Conservation (phyloP, 2,888 invertebrate genomes). For the Pecten maximus region DNA sequence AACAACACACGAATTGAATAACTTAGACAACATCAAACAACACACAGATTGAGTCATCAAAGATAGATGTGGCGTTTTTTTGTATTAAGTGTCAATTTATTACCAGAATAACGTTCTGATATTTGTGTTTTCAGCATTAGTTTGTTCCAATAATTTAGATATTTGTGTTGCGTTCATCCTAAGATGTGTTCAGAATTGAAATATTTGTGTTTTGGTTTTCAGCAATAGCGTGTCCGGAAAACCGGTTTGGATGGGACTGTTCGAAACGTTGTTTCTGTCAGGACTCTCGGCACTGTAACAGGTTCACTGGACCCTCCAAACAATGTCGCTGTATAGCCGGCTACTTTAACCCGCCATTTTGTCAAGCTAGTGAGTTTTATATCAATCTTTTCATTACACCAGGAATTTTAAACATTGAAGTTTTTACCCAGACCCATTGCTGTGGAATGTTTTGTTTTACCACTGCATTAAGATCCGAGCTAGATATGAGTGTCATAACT, state of each 20-base stretch:
- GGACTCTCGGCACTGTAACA: slow-evolving; percentile 70
- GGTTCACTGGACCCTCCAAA: slow-evolving; percentile 73
- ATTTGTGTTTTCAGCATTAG: neutral
- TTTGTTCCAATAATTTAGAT: neutral
- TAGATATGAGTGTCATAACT: too few relatives aligned
- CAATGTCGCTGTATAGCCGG: slow-evolving; percentile 72
- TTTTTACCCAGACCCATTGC: too few relatives aligned
- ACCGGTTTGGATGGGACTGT: slow-evolving; percentile 77
- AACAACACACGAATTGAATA: too few relatives aligned
- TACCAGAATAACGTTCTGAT: too few relatives aligned
- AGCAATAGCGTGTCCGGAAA: slow-evolving; percentile 69
- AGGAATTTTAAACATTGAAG: too few relatives aligned
- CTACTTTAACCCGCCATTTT: slow-evolving; percentile 75
- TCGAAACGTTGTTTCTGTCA: slow-evolving; percentile 72
- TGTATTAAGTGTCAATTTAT: too few relatives aligned
- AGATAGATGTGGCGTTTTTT: too few relatives aligned
- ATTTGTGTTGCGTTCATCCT: neutral
- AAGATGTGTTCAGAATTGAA: neutral
- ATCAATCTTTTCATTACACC: too few relatives aligned
- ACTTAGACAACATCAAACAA: too few relatives aligned
- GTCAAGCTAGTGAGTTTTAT: slow-evolving; percentile 72
- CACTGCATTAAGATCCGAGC: too few relatives aligned
- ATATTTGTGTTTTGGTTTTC: slow-evolving; percentile 42
- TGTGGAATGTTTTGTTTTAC: too few relatives aligned
- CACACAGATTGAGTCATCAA: too few relatives aligned